A percentile compares a stretch with the other conserved stretches of the same genome.
Conservation (phyloP, 2,888 invertebrate genomes). For the Pristionchus maxplancki region DNA sequence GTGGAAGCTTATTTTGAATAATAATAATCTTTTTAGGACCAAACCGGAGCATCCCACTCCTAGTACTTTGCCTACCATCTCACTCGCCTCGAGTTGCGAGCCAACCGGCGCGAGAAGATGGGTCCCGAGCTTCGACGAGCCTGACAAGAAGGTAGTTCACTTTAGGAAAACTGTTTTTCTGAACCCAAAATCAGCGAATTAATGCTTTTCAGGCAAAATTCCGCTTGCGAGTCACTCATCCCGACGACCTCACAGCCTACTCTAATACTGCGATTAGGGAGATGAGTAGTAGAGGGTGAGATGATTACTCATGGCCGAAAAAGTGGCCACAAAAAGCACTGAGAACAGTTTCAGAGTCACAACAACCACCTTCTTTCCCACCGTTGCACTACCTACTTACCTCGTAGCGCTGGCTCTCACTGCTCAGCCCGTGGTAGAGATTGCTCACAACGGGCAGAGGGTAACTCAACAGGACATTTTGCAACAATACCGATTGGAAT, state of each 20-base stretch:
- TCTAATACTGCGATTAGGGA: too few species aligned
- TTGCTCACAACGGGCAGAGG: background rate
- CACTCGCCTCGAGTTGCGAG: background rate
- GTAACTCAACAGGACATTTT: background rate
- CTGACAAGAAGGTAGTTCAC: background rate
- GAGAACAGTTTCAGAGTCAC: too few species aligned
- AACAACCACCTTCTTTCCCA: background rate
- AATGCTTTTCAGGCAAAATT: background rate
- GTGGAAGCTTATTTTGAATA: background rate
- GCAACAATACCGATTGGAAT: too few species aligned
- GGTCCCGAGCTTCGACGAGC: slow-evolving; percentile 22
- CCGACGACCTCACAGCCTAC: background rate
- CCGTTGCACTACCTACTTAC: background rate
- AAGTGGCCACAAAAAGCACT: too few species aligned
- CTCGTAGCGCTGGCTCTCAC: background rate
- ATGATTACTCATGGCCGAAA: too few species aligned
- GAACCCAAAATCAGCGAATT: too few species aligned
- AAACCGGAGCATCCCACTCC: background rate
- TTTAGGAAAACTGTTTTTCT: background rate
- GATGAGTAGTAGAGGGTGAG: too few species aligned
- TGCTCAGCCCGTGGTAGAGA: background rate
- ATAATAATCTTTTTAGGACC: background rate
- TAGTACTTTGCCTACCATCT: background rate
- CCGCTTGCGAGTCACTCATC: background rate
- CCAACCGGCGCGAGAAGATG: background rate